Conservation (phyloP, 2,113 vertebrate species). For the Pholis gunnellus region DNA sequence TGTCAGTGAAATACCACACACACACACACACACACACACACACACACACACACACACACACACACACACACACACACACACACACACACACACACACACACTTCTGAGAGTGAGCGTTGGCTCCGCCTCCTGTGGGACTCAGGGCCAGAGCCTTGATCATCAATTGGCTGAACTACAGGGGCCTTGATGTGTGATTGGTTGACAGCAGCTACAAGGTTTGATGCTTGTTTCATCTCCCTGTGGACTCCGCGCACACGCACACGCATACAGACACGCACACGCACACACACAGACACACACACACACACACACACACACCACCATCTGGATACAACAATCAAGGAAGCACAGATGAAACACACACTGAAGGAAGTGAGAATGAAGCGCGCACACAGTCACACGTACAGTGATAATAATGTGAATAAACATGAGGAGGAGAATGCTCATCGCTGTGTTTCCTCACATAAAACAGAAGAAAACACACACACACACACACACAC, state of each 20-base stretch:
- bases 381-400: background rate
- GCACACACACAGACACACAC: conserved; percentile 1
- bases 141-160: conserved; percentile 51
- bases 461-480: too few relatives aligned
- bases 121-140: conserved; percentile 49
- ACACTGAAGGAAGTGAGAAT: background rate
- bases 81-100: conserved; percentile 4
- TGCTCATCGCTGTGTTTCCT: too few relatives aligned
- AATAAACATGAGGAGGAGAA: background rate
- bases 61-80: conserved; percentile 8
- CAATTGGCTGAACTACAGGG: conserved; percentile 53
- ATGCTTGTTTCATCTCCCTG: conserved; percentile 41
- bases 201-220: conserved; percentile 57
- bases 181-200: conserved; percentile 62
- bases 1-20: conserved; percentile 19
- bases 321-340: conserved; percentile 27
- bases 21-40: conserved; percentile 10
- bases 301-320: background rate
- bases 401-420: background rate
- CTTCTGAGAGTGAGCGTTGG: conserved; percentile 11
- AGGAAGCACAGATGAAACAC: conserved; percentile 15
- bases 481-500: too few relatives aligned
- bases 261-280: background rate
- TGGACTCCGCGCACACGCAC: background rate
- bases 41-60: conserved; percentile 17